Percentiles rank a stretch among this genome's conserved stretches.
phyloP scores from a whole-genome alignment of 2,888 invertebrate genomes.

The Lydus trimaculatus region DNA sequence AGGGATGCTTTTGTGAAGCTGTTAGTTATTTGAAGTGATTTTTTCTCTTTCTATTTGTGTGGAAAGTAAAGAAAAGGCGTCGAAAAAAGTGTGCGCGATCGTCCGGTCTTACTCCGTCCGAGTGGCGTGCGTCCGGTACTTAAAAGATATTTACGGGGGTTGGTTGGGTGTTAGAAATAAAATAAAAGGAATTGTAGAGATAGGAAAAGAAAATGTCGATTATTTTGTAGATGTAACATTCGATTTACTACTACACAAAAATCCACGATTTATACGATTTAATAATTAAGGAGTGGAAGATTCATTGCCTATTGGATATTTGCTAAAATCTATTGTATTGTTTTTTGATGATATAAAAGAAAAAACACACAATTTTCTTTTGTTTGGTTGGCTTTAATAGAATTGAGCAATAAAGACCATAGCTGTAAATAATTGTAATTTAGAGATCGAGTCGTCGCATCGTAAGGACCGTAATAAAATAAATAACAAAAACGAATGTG shows the following conservation, averaged over 20 bases:
- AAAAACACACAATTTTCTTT: background rate
- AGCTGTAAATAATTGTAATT: constrained; percentile 29
- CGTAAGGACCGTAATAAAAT: constrained; percentile 27
- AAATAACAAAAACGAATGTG: constrained; percentile 32
- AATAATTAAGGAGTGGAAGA: background rate
- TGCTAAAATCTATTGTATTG: background rate
- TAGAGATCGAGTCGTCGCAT: constrained; percentile 21
- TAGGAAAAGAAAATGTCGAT: background rate
- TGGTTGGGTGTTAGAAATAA: background rate
- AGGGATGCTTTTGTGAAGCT: constrained; percentile 38
- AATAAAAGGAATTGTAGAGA: background rate
- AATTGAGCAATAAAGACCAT: constrained; percentile 7
- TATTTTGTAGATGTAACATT: background rate
- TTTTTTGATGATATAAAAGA: background rate
- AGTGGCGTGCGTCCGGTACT: constrained; percentile 58
- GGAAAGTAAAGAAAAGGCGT: background rate
- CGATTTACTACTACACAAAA: background rate
- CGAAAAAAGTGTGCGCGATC: constrained; percentile 34
- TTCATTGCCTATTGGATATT: background rate
- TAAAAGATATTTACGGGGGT: constrained; percentile 57
- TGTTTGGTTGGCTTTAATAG: background rate
- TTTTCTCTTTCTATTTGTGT: constrained; percentile 13
- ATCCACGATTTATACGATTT: background rate
- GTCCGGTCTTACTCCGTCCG: constrained; percentile 43
- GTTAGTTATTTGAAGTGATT: constrained; percentile 47